Conservation (phyloP, 2,888 invertebrate species). For the Dione juno region DNA sequence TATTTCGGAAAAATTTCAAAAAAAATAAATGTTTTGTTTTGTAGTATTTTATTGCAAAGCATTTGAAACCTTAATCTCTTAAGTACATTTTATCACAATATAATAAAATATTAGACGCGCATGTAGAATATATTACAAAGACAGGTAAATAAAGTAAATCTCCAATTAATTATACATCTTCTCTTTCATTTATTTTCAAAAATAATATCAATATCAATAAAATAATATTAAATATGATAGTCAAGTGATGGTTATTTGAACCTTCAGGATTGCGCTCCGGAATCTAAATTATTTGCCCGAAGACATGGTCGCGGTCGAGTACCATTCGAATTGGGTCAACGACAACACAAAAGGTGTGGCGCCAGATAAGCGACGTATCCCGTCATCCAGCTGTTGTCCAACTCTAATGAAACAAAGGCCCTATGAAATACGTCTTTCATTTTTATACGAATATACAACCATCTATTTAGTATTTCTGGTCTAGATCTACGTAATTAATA, state of each 20-base stretch:
- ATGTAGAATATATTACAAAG: too few relatives aligned
- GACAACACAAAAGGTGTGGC: slow-evolving; percentile 80
- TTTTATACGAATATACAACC: slow-evolving; percentile 57
- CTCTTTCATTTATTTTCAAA: too few relatives aligned
- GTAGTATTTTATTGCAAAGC: neutral
- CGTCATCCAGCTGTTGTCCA: slow-evolving; percentile 74
- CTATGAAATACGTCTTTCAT: slow-evolving; percentile 76
- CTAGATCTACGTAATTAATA: slow-evolving; percentile 76
- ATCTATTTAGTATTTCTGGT: slow-evolving; percentile 51
- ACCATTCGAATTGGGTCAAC: slow-evolving; percentile 79
- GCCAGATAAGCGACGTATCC: slow-evolving; percentile 78
- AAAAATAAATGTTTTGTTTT: neutral
- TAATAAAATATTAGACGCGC: too few relatives aligned
- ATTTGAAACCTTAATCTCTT: too few relatives aligned
- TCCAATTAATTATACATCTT: too few relatives aligned
- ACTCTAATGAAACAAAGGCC: slow-evolving; percentile 75
- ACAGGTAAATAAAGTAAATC: too few relatives aligned
- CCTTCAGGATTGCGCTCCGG: slow-evolving; percentile 26
- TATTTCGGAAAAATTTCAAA: too few relatives aligned
- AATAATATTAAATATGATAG: neutral
- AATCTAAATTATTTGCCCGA: slow-evolving; percentile 55
- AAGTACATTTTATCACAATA: too few relatives aligned
- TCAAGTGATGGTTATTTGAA: slow-evolving; percentile 1
- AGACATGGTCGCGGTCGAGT: slow-evolving; percentile 67
- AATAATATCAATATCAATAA: too few relatives aligned